Conservation (phyloP, 2,888 invertebrate species). For the Aleiodes testaceus region DNA sequence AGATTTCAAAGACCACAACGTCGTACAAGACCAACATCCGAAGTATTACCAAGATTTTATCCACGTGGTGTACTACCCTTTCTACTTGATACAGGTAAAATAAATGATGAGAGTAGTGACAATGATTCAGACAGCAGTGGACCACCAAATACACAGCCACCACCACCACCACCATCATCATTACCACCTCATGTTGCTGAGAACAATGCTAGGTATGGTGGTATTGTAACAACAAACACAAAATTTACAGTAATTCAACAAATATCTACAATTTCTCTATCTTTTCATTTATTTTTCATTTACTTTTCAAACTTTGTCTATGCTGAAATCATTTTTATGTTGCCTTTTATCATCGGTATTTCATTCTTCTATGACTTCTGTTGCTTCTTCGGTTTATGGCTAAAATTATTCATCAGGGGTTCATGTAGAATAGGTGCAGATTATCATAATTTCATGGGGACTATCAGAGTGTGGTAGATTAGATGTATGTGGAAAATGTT, state of each 20-base stretch:
- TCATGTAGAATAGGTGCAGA: background rate
- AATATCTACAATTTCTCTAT: background rate
- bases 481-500: slow-evolving; percentile 28
- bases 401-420: no score
- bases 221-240: slow-evolving; percentile 24
- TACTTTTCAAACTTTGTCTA: background rate
- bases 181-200: slow-evolving; percentile 69
- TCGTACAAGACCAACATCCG: slow-evolving; percentile 64
- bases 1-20: slow-evolving; percentile 81
- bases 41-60: slow-evolving; percentile 62
- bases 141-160: slow-evolving; percentile 58
- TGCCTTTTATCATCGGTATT: slow-evolving; percentile 3
- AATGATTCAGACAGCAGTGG: slow-evolving; percentile 69
- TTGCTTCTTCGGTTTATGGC: background rate
- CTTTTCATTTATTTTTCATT: no score
- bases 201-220: slow-evolving; percentile 69
- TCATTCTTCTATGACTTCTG: background rate
- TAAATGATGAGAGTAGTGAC: slow-evolving; percentile 70
- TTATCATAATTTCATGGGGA: slow-evolving; percentile 4
- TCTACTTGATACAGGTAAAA: slow-evolving; percentile 64
- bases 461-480: slow-evolving; percentile 7
- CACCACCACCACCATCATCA: slow-evolving; percentile 67
- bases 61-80: slow-evolving; percentile 69
- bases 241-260: slow-evolving; percentile 4
- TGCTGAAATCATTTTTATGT: slow-evolving; percentile 21